A percentile compares a stretch with the other conserved stretches of the same genome.
These are phyloP conservation scores for Procambarus clarkii DNA, from an alignment of 1,140 invertebrate genomes.

Conservation along the genomic window DNA sequence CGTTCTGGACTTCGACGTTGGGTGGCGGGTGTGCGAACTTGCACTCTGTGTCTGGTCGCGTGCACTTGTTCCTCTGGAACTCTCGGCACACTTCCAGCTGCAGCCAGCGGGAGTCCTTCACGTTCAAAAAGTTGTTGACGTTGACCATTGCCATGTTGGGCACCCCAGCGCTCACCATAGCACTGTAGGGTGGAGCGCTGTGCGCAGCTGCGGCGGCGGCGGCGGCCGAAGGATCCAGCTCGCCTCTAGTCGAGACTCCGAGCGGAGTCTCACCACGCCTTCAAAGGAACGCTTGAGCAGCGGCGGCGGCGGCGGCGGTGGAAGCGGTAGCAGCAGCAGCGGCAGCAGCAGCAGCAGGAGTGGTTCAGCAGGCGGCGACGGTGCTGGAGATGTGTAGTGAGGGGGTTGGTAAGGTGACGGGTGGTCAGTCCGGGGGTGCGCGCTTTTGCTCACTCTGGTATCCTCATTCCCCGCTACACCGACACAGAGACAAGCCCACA, in stretches of 20 bases:
- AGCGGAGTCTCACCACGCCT: conserved; percentile 53
- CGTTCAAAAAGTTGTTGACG: conserved; percentile 93
- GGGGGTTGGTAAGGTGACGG: conserved; percentile 1
- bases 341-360: conserved; percentile 32
- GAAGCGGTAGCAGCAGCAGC: conserved; percentile 21
- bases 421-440: background rate
- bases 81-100: conserved; percentile 99
- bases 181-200: conserved; percentile 65
- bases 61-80: conserved; percentile 99
- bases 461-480: conserved; percentile 66
- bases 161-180: conserved; percentile 80
- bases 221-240: conserved; percentile 68
- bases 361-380: conserved; percentile 24
- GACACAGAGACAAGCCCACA: conserved; percentile 62
- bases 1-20: conserved; percentile 99
- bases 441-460: conserved; percentile 39
- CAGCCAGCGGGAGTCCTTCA: conserved; percentile 99
- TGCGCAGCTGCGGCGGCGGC: conserved; percentile 62
- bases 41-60: conserved; percentile 98
- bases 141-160: conserved; percentile 90
- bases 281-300: conserved; percentile 20
- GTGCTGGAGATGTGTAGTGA: background rate
- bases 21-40: conserved; percentile 99
- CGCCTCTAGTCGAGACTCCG: conserved; percentile 63
- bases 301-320: conserved; percentile 24